phyloP scores from a whole-genome alignment of 2,888 invertebrate genomes.

The Charanyca ferruginea region DNA sequence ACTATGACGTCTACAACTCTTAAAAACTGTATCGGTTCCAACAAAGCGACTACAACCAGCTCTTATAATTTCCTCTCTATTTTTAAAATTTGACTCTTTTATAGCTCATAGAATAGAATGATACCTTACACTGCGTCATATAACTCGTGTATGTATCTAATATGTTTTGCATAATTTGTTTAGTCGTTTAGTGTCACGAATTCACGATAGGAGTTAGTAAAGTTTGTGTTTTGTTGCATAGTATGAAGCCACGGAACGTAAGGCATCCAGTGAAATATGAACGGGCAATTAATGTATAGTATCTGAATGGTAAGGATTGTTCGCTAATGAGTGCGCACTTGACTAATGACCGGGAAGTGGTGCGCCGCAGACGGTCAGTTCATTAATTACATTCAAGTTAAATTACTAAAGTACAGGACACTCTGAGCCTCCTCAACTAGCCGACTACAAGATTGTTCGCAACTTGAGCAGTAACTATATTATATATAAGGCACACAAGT shows the following conservation, averaged over 20 bases:
- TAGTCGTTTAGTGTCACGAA: conserved; percentile 42
- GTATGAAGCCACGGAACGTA: conserved; percentile 17
- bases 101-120: conserved; percentile 57
- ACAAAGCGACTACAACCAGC: conserved; percentile 10
- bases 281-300: conserved; percentile 48
- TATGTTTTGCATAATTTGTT: conserved; percentile 62
- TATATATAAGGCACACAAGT: conserved; percentile 28
- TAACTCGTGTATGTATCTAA: no score
- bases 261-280: conserved; percentile 42
- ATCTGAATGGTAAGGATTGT: conserved; percentile 60
- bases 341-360: conserved; percentile 70
- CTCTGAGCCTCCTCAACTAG: conserved; percentile 42
- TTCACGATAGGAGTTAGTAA: conserved; percentile 33
- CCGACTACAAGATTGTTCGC: conserved; percentile 52
- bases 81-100: conserved; percentile 54
- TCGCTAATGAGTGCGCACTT: conserved; percentile 70
- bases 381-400: conserved; percentile 79
- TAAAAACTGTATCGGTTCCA: conserved; percentile 9
- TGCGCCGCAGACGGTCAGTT: conserved; percentile 73
- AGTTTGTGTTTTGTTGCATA: conserved; percentile 32
- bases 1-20: conserved; percentile 17
- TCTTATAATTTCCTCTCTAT: conserved; percentile 37
- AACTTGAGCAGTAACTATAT: conserved; percentile 22
- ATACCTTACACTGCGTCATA: conserved; percentile 43
- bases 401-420: conserved; percentile 68